Percentiles rank a stretch among this genome's conserved stretches.
Evolutionary conservation across 2,113 vertebrate species (phyloP).

Genomic region (Panthera uncia): DNA sequence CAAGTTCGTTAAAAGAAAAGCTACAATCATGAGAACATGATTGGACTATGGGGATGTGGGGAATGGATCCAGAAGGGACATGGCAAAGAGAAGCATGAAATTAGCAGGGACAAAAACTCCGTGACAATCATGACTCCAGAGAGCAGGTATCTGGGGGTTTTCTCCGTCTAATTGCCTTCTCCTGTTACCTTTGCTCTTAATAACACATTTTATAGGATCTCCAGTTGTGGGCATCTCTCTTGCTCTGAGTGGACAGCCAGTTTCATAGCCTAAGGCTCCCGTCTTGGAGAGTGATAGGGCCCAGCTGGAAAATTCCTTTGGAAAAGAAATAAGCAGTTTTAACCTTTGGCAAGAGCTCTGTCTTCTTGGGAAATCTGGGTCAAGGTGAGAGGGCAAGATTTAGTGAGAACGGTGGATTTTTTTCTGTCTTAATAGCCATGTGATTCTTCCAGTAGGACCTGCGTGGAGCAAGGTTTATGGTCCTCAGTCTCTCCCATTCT

Average conservation of each 20-base stretch:
- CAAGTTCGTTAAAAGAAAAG: not conserved
- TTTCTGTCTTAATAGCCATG: accelerated
- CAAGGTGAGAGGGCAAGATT: not conserved
- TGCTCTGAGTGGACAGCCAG: not conserved
- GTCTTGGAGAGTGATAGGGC: not conserved
- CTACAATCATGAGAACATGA: not conserved
- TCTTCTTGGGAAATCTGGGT: not conserved
- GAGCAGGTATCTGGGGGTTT: not conserved
- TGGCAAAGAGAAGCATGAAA: not conserved
- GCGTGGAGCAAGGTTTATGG: not conserved
- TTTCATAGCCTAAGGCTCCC: too few species aligned
- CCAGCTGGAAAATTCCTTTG: not conserved
- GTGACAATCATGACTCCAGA: not conserved
- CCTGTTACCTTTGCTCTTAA: not conserved
- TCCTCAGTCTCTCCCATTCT: not conserved
- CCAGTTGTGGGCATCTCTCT: not conserved
- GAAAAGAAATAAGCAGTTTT: not conserved
- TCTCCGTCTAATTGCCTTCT: not conserved
- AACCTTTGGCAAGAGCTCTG: not conserved
- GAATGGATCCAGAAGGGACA: not conserved
- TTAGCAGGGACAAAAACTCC: not conserved
- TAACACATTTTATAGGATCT: not conserved
- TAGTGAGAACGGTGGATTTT: not conserved
- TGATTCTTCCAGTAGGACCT: not conserved
- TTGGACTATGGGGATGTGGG: not conserved